Evolutionary conservation across 1,140 invertebrate species (phyloP).

Genomic region (Mya arenaria): DNA sequence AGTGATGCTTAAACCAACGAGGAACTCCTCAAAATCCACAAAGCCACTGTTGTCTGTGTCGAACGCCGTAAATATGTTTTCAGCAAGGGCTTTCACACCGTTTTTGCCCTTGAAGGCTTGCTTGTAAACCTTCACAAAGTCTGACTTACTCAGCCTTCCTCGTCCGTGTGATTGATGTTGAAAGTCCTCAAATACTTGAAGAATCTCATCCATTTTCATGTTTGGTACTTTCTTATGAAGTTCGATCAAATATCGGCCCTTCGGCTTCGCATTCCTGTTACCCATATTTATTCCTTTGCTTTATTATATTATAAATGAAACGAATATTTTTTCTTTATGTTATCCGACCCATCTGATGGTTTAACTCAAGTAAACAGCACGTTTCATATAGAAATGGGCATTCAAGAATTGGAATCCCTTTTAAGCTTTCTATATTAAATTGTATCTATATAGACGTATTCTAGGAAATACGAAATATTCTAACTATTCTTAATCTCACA

Average conservation of each 20-base stretch:
- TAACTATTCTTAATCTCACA: no score
- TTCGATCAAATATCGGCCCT: constrained; percentile 5
- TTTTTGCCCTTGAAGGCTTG: constrained; percentile 31
- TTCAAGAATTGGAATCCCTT: no score
- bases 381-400: no score
- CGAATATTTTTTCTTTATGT: no score
- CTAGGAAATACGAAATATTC: no score
- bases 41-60: constrained; percentile 21
- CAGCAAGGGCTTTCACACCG: background rate
- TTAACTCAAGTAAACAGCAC: no score
- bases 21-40: constrained; percentile 42
- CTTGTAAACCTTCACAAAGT: constrained; percentile 31
- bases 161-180: background rate
- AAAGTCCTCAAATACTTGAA: constrained; percentile 15
- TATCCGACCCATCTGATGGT: no score
- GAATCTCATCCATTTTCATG: constrained; percentile 33
- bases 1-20: constrained; percentile 32
- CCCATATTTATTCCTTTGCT: no score
- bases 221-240: constrained; percentile 27
- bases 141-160: background rate
- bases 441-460: no score
- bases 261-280: no score
- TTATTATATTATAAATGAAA: no score
- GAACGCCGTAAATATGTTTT: constrained; percentile 24
- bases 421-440: no score